A percentile compares a stretch with the other conserved stretches of the same genome.
These are phyloP conservation scores for Poicephalus meyeri DNA, from an alignment of 2,113 vertebrate genomes.

Conservation along the genomic window DNA sequence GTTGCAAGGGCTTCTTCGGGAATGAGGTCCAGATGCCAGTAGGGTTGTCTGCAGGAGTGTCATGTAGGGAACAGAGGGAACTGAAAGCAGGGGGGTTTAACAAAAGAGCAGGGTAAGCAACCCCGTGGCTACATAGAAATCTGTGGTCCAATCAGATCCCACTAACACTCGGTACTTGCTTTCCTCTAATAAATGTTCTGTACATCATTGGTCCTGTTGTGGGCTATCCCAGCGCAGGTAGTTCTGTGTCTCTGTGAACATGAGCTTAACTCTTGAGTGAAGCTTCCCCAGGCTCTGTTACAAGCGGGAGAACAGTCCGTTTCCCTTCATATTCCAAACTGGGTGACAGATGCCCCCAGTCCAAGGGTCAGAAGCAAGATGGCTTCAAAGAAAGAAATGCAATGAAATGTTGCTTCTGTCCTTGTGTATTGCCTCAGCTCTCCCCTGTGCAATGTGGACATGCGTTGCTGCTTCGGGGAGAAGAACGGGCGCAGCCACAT, in stretches of 20 bases:
- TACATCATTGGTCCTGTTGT: background rate
- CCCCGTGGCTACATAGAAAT: background rate
- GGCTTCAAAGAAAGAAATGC: background rate
- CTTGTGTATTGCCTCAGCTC: background rate
- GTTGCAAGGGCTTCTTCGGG: background rate
- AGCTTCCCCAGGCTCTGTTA: background rate
- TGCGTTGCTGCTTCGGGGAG: background rate
- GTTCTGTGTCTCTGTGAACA: background rate
- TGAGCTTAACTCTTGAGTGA: background rate
- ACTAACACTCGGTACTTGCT: background rate
- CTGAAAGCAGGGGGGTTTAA: background rate
- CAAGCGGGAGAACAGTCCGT: background rate
- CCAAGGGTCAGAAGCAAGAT: background rate
- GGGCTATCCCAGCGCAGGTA: background rate
- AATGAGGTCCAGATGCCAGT: background rate
- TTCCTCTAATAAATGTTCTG: background rate
- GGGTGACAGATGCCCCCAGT: background rate
- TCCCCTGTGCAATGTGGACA: accelerated
- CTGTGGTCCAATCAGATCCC: background rate
- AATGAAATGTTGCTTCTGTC: background rate
- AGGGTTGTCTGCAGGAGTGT: background rate
- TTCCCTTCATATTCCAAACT: background rate
- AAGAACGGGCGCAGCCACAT: background rate
- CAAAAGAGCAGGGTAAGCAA: background rate
- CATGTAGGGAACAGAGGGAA: background rate